Evolutionary conservation across 92 coral and sea anemone genomes (phyloP).

Genomic region (Phenganax stokvisi): DNA sequence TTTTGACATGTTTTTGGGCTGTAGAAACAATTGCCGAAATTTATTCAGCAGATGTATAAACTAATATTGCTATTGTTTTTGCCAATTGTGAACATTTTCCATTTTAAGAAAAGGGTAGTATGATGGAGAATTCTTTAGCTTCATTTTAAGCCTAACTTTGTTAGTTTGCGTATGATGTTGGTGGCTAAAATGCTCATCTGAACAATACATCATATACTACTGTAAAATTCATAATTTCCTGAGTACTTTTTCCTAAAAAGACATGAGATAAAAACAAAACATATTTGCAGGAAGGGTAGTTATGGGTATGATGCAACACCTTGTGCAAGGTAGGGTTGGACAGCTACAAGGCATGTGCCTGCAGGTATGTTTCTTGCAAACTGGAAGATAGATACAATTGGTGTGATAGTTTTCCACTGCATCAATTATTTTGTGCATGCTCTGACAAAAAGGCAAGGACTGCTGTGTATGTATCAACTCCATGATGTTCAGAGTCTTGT

Average conservation of each 20-base stretch:
- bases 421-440: neutral
- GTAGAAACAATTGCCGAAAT: neutral
- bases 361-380: too few species aligned
- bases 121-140: neutral
- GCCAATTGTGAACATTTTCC: neutral
- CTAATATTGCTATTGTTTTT: too few species aligned
- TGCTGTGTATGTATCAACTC: slow-evolving; percentile 3
- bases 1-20: too few species aligned
- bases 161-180: neutral
- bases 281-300: too few species aligned
- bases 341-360: too few species aligned
- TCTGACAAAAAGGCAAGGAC: slow-evolving; percentile 11
- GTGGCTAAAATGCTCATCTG: neutral
- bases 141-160: neutral
- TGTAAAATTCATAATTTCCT: neutral
- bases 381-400: too few species aligned
- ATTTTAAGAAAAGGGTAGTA: neutral
- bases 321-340: too few species aligned
- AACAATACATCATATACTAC: too few species aligned
- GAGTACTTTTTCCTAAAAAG: neutral
- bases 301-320: too few species aligned
- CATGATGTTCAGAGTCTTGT: slow-evolving; percentile 13
- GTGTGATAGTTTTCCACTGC: too few species aligned
- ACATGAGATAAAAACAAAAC: neutral
- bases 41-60: neutral